Evolutionary conservation across 2,888 invertebrate species (phyloP).

Genomic region (Rotaria socialis): DNA sequence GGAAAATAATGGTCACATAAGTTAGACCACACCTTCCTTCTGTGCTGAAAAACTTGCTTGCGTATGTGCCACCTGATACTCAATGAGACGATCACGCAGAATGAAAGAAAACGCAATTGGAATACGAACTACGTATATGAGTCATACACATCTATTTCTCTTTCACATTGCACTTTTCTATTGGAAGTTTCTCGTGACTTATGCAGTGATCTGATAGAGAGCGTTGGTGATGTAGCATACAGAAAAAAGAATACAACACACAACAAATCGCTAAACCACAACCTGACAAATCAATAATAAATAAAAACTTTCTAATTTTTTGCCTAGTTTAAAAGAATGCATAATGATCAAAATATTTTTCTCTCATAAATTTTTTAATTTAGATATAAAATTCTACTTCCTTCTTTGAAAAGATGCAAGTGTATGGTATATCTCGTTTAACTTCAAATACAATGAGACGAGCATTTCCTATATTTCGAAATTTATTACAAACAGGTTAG

Average conservation of each 20-base stretch:
- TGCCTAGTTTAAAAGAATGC: no score
- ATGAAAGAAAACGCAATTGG: not conserved
- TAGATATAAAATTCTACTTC: no score
- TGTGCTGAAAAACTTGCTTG: not conserved
- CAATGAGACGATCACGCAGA: not conserved
- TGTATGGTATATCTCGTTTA: not conserved
- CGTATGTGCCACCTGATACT: not conserved
- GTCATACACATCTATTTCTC: no score
- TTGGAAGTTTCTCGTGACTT: not conserved
- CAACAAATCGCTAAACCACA: no score
- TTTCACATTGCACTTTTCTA: not conserved
- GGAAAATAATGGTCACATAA: not conserved
- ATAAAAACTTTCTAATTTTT: no score
- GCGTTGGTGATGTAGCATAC: not conserved
- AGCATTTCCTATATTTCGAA: not conserved
- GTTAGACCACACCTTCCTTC: not conserved
- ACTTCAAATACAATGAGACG: not conserved
- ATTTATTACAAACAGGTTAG: not conserved
- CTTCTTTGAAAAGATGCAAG: no score
- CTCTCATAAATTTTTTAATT: not conserved
- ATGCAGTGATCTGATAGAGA: not conserved
- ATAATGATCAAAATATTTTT: no score
- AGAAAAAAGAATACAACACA: no score
- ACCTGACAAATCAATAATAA: no score
- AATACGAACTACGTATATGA: no score